Evolutionary conservation across 2,113 vertebrate species (phyloP), one percentile per base, ranked within the genome.

Genomic region (Theristicus caerulescens): DNA sequence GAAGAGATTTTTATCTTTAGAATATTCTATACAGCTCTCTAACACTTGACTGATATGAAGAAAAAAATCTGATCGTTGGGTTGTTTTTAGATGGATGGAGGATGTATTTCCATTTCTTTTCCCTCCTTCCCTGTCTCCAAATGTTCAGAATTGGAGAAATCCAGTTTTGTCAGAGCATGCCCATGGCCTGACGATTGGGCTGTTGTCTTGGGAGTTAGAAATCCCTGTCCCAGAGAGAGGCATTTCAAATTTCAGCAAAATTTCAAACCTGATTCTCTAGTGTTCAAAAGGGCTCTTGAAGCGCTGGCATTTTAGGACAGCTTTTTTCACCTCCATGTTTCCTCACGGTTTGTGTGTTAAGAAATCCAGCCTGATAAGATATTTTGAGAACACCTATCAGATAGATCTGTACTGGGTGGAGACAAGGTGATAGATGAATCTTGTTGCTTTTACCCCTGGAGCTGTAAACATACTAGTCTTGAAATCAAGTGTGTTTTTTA

Each of bases 341-440:
- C 59, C n/a, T 94, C 72, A 42, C 0, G 0, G 54, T 46, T 69
- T 76, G 18, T 87, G 69, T 44, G 87, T 52, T 88, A 85, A 94
- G 90, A 95, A 96, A 85, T 90, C 86, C 34, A 79, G 42, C 0
- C 10, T 44, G 84, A 82, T 83, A 47, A 96, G 76, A 55, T 94
- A 93, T 96, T 96, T 88, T 95, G 87, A 85, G 94, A 88, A 79
- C 74, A 91, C 84, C 87, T 90, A 72, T 91, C 84, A 61, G 69
- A 79, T 26, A 91, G 69, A 82, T 86, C 92, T 93, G 71, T 58
- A 17, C 74, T 61, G 82, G 89, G 70, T 93, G 74, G 87, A 93
- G 87, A 91, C 74, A 87, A 88, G 85, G 90, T 96, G 94, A 90
- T 66, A 94, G 88, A 78, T 93, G 54, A 91, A 65, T 73, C 84